Conservation (phyloP, 2,113 vertebrate genomes). For the Semicossyphus pulcher region DNA sequence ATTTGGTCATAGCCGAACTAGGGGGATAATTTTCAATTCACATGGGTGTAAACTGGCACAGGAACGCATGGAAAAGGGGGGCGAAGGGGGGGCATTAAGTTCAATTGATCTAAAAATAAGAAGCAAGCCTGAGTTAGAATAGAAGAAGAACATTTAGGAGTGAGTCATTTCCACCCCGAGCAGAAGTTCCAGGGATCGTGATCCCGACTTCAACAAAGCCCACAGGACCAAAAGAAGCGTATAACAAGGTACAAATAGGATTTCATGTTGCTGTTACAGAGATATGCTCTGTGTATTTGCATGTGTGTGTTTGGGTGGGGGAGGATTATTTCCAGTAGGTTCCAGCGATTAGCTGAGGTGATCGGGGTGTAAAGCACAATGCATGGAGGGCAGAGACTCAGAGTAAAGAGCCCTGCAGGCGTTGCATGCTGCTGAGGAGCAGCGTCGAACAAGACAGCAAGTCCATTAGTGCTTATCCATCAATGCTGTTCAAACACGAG, state of each 20-base stretch:
- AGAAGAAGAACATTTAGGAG: conserved; percentile 56
- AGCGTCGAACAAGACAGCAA: conserved; percentile 52
- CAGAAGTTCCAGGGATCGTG: conserved; percentile 20
- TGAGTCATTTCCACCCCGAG: conserved; percentile 50
- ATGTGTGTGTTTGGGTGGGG: neutral
- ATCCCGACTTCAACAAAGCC: conserved; percentile 18
- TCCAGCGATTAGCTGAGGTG: conserved; percentile 36
- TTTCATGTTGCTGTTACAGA: conserved; percentile 21
- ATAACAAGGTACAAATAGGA: conserved; percentile 19
- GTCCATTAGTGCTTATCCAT: conserved; percentile 69
- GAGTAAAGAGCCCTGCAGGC: conserved; percentile 58
- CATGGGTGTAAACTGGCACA: conserved; percentile 87
- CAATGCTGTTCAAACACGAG: conserved; percentile 44
- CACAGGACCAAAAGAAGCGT: conserved; percentile 11
- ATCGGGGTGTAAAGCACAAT: conserved; percentile 32
- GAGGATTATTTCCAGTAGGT: conserved; percentile 21
- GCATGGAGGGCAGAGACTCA: conserved; percentile 14
- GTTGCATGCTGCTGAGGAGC: conserved; percentile 35
- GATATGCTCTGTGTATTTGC: conserved; percentile 4
- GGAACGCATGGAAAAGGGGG: conserved; percentile 82
- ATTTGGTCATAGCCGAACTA: conserved; percentile 90
- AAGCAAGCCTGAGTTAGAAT: conserved; percentile 37
- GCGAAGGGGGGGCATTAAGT: conserved; percentile 40
- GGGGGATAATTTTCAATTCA: conserved; percentile 86
- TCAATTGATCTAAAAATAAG: conserved; percentile 74